Evolutionary conservation across 2,888 invertebrate genomes (phyloP), one percentile per base, ranked within the genome.

Genomic region (Cristatella mucedo): DNA sequence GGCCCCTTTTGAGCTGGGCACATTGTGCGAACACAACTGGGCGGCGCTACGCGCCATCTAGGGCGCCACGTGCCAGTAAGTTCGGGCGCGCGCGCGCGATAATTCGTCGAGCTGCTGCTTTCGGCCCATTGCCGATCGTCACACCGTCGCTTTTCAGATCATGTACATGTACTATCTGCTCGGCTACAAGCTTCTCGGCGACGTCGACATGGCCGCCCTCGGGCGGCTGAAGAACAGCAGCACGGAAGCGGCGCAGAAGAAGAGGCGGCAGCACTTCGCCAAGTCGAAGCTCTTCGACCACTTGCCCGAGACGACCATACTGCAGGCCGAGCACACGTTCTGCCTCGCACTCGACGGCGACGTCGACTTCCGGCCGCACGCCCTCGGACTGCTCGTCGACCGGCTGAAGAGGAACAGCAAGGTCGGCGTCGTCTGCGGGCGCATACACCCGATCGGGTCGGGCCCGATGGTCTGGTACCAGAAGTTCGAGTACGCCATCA

Each of bases 161-260:
- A 97, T 97, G 95, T 97, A 97, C 76, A 91, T 97, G 87, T 97
- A 97, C 76, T 97, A 95, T 61, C 72, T 97, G 38, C 74, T 97
- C 44, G 95, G 93, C 11, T 87, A 89, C 66, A 77, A 85, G 46
- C 74, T 95, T 1, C 87, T 93, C 11, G 54, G 52, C 6, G 47
- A 51, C n/a, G 36, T 36, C 4, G 21, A 36, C 15, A 15, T 36
- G 4, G 19, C 4, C 4, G 36, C 36, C 5, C n/a, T n/a, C n/a
- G n/a, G n/a, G n/a, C n/a, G n/a, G n/a, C n/a, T n/a, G n/a, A n/a
- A n/a, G n/a, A n/a, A n/a, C n/a, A n/a, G n/a, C n/a, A n/a, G n/a
- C n/a, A n/a, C n/a, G n/a, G 36, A 36, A 18, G 18, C 26, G 13
- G 22, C 26, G 16, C 21, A 22, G 5, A n/a, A n/a, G n/a, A n/a